Evolutionary conservation across 2,113 vertebrate species (phyloP).

Genomic region (Siniperca knerii): DNA sequence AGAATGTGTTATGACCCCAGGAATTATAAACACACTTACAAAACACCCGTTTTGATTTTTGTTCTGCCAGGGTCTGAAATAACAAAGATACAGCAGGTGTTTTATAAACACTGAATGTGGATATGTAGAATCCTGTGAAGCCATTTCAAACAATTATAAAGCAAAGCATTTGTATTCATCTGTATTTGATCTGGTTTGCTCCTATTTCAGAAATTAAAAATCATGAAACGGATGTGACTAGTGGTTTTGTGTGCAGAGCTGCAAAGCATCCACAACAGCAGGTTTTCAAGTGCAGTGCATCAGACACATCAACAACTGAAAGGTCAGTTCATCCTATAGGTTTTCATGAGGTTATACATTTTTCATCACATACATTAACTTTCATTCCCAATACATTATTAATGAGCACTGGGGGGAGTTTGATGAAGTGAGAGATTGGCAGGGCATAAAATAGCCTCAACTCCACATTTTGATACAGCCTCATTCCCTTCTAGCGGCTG

Average conservation of each 20-base stretch:
- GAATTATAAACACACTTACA: constrained; percentile 40
- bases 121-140: constrained; percentile 25
- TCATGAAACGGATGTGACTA: not conserved
- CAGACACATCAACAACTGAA: constrained; percentile 51
- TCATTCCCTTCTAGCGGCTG: constrained; percentile 34
- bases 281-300: constrained; percentile 18
- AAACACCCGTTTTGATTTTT: constrained; percentile 40
- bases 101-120: not conserved
- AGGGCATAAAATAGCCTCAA: constrained; percentile 56
- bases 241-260: constrained; percentile 15
- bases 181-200: not conserved
- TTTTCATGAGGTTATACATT: constrained; percentile 71
- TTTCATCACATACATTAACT: constrained; percentile 76
- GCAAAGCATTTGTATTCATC: not conserved
- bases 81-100: constrained; percentile 13
- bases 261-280: constrained; percentile 30
- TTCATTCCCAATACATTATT: constrained; percentile 71
- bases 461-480: constrained; percentile 49
- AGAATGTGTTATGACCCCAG: constrained; percentile 53
- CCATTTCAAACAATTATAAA: constrained; percentile 11
- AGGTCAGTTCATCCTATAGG: constrained; percentile 57
- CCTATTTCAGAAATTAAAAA: constrained; percentile 14
- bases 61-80: constrained; percentile 11
- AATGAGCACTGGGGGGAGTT: constrained; percentile 40
- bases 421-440: constrained; percentile 58